Base-by-base conservation (phyloP, 2,113 vertebrate genomes). In the Stegostoma tigrinum region DNA sequence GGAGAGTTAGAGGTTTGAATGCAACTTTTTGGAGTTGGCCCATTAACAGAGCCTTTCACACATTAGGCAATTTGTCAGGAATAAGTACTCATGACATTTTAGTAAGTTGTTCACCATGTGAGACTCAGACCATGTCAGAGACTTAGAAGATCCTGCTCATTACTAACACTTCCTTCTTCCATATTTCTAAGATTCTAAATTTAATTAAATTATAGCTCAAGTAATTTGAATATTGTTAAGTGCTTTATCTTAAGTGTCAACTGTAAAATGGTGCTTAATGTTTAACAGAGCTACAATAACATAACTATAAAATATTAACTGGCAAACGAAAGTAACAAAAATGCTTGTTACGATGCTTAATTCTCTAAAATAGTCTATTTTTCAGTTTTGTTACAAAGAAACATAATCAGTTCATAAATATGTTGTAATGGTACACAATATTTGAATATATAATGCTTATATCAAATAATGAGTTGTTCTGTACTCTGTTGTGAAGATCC, bases 301-400 rank as follows among this genome's bases (percentile, higher is more conserved):
- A 27, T 52, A 95, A 48, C 67, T 95, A 72, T 95, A 72, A 48
- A 95, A 52, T 52, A 95, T 95, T 72, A 95, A 30, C 67, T 34
- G 94, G 23, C 34, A 52, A 52, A 95, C 75, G 70, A 95, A 72
- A 61, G 3, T 15, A 45, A 34, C 72, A 38, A 17, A 75, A 95
- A 45, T 68, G 38, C 66, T 24, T 42, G 30, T 95, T 95, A 95
- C 75, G 30, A 52, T 72, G 52, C 5, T 94, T 72, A 72, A 15
- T 70, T 93, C 27, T 42, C 5, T 6, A 93, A 64, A 93, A 64
- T 27, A 38, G 4, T 80, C 10, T 38, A 38, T 21, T 83, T 66
- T 66, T 38, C 89, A 67, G 34, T 93, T 66, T 67, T 7, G 45
- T 52, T 72, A 68, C 48, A 95, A 42, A 68, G 66, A 70, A 70